Evolutionary conservation across 2,113 vertebrate genomes (phyloP).

Genomic region (Malurus cyaneus): DNA sequence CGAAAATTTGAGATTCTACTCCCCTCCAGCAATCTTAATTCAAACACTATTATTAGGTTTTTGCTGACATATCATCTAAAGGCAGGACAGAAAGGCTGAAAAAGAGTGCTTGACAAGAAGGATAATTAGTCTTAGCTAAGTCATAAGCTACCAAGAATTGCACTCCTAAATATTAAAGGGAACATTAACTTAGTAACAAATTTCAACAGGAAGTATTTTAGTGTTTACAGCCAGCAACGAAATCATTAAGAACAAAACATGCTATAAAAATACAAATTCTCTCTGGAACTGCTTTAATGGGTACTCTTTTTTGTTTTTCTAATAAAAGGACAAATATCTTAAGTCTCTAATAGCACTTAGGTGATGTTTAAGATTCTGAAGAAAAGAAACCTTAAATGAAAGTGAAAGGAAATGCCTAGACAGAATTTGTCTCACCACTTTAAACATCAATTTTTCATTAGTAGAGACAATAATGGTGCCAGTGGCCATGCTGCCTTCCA

Average conservation of each 20-base stretch:
- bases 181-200: constrained; percentile 13
- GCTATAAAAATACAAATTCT: not conserved
- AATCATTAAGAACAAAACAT: not conserved
- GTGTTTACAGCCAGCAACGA: not conserved
- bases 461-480: not conserved
- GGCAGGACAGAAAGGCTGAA: not conserved
- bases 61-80: constrained; percentile 4
- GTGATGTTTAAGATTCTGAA: not conserved
- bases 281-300: not conserved
- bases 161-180: constrained; percentile 34
- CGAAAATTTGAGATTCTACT: not conserved
- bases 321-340: not conserved
- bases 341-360: not conserved
- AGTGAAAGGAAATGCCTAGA: not conserved
- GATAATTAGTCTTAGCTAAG: constrained; percentile 15
- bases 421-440: not conserved
- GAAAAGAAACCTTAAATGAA: not conserved
- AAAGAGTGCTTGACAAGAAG: not conserved
- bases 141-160: constrained; percentile 2
- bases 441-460: not conserved
- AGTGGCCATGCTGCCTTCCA: not conserved
- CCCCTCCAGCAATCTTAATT: constrained; percentile 18
- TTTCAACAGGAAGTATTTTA: constrained; percentile 13
- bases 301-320: not conserved
- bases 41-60: not conserved